Base-by-base conservation (phyloP, 2,113 vertebrate species). In the Eurystomus gularis region DNA sequence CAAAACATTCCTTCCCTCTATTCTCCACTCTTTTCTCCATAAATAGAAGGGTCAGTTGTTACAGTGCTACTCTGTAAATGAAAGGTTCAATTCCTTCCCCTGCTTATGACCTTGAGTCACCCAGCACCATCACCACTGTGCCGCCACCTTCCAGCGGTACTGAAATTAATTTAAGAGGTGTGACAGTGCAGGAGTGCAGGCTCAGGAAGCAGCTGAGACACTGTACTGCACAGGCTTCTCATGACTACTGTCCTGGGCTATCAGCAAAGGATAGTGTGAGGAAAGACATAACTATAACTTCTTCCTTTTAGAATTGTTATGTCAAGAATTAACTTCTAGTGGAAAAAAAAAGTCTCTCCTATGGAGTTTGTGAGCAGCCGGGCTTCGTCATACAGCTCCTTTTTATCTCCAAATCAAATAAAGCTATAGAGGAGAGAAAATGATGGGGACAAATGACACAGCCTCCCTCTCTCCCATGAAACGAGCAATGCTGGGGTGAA, bases 61-160 rank as follows among this genome's bases (percentile, higher is more conserved):
- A 55, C 29, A 35, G 28, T 18, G 37, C 66, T 79, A 28, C 33
- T 48, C 26, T 6, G 42, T 12, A 52, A 39, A 44, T 17, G 28
- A 13, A 44, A 81, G 10, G 57, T 49, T 70, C 35, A 5, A 17
- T 76, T 44, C 31, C 40, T 26, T 76, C 19, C 28, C 61, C 54
- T 57, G 33, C 48, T 33, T 23, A 7, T 10, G 54, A 57, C 70
- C 28, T 15, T 7, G 19, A 44, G 24, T 33, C 65, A 51, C 28
- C 3, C 40, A 11, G n/a, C 5, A 0, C 2, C 64, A n/a, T 5
- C 15, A 7, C 33, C 5, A 55, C 42, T 20, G 10, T 11, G 17
- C 3, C 4, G 0, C 39, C 26, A 12, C 44, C 29, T 66, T 66
- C 39, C 57, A 10, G 19, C 3, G 15, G 6, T 13, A 11, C 40